Conservation (phyloP, 2,113 vertebrate genomes). For the Trinectes maculatus region DNA sequence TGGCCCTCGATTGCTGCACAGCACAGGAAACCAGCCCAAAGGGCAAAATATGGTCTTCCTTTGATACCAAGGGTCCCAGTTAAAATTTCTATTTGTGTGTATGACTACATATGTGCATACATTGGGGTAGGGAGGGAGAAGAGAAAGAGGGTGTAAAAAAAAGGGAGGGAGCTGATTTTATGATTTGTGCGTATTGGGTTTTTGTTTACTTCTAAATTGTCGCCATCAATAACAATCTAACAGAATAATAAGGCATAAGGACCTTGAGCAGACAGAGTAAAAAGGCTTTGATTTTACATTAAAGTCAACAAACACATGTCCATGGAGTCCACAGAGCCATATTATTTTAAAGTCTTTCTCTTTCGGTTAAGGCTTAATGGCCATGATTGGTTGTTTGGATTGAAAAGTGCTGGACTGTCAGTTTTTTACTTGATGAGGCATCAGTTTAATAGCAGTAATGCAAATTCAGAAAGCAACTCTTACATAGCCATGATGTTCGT, state of each 20-base stretch:
- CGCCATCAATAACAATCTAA: conserved; percentile 63
- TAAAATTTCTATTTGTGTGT: conserved; percentile 48
- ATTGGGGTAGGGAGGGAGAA: conserved; percentile 17
- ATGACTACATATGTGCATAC: conserved; percentile 37
- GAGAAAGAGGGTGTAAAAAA: conserved; percentile 6
- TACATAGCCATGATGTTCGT: neutral
- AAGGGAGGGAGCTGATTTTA: conserved; percentile 41
- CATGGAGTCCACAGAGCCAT: neutral
- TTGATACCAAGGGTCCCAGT: conserved; percentile 58
- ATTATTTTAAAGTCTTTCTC: conserved; percentile 3
- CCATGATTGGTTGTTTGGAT: neutral
- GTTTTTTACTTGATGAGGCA: no score
- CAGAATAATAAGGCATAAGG: conserved; percentile 58
- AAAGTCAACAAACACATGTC: conserved; percentile 18
- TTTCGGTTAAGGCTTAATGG: no score
- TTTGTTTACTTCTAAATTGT: conserved; percentile 52
- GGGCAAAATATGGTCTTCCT: conserved; percentile 62
- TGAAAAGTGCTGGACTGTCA: neutral
- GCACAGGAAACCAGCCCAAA: conserved; percentile 57
- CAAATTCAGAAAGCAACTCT: neutral
- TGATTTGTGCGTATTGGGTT: conserved; percentile 30
- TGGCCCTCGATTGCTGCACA: conserved; percentile 74
- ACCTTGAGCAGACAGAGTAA: conserved; percentile 40
- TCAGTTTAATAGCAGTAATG: neutral
- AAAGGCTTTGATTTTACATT: conserved; percentile 46